A percentile compares a stretch with the other conserved stretches of the same genome.
Conservation (phyloP, 2,888 invertebrate genomes). For the Noctua pronuba region DNA sequence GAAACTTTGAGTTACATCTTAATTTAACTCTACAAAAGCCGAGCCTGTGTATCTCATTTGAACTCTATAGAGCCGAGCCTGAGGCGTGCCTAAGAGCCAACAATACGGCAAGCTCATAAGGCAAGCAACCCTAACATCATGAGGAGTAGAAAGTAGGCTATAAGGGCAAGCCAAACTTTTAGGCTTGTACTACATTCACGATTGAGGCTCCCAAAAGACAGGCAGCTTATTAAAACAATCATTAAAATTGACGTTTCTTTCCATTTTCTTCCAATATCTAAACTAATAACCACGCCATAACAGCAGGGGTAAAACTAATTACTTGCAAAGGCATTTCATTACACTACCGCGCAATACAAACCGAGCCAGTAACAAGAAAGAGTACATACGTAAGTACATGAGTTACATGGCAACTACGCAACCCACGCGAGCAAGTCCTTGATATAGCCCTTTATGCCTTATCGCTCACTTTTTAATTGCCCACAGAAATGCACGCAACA, state of each 20-base stretch:
- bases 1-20: no score
- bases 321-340: not conserved
- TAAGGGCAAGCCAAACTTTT: no score
- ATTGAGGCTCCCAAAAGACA: not conserved
- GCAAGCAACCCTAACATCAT: no score
- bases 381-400: not conserved
- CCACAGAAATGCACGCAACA: not conserved
- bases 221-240: not conserved
- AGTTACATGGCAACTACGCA: not conserved
- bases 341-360: not conserved
- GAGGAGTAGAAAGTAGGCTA: no score
- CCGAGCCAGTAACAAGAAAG: not conserved
- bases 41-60: no score
- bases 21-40: no score
- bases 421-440: constrained; percentile 4
- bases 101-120: no score
- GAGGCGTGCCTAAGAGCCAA: no score
- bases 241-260: not conserved
- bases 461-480: constrained; percentile 23
- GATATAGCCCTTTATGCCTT: constrained; percentile 27
- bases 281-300: not conserved
- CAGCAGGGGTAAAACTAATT: not conserved
- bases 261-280: not conserved
- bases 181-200: no score
- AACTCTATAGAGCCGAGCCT: not conserved